phyloP scores from a whole-genome alignment of 2,888 invertebrate species.

The Papilio protenor region DNA sequence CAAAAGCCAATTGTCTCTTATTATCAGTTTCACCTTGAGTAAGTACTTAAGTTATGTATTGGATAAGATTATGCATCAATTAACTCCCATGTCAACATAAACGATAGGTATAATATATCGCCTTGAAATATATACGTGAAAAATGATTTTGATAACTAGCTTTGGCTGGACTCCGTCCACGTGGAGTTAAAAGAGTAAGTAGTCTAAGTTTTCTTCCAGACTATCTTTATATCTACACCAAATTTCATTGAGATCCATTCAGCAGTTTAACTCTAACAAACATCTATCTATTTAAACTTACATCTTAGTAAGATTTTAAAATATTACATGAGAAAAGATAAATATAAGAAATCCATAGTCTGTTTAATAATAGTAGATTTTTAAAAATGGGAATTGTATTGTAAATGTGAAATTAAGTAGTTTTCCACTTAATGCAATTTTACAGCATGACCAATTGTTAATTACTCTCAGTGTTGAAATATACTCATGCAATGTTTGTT shows the following conservation, averaged over 20 bases:
- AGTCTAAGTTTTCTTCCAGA: too few species aligned
- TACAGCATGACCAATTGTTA: background rate
- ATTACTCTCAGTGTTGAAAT: background rate
- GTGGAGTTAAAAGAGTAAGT: too few species aligned
- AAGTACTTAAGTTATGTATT: conserved; percentile 55
- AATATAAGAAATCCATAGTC: too few species aligned
- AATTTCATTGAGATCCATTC: too few species aligned
- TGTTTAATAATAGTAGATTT: too few species aligned
- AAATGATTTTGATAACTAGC: too few species aligned
- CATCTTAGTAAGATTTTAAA: too few species aligned
- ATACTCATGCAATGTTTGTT: background rate
- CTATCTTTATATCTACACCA: too few species aligned
- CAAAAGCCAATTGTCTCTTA: conserved; percentile 10
- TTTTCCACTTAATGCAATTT: background rate
- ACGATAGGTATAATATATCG: background rate
- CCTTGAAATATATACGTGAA: background rate
- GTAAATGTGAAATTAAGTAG: background rate
- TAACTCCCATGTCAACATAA: conserved; percentile 36
- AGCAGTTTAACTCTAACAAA: too few species aligned
- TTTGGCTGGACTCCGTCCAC: too few species aligned
- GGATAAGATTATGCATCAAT: conserved; percentile 60
- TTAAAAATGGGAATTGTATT: too few species aligned
- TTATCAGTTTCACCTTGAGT: conserved; percentile 53
- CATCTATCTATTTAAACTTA: too few species aligned
- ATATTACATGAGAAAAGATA: background rate